Evolutionary conservation across 2,113 vertebrate species (phyloP).

Genomic region (Sinocyclocheilus anshuiensis): DNA sequence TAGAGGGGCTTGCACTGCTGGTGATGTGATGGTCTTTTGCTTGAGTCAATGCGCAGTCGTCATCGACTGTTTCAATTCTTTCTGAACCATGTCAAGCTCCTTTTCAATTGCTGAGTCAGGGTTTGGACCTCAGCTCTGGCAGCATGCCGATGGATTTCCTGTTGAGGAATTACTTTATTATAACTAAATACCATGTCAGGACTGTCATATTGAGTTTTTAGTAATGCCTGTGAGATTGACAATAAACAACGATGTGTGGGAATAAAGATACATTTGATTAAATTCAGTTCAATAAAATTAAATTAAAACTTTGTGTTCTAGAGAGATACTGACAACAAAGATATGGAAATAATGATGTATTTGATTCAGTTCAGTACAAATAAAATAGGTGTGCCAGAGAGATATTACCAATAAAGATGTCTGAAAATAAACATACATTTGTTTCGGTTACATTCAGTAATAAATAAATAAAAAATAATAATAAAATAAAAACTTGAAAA

Average conservation of each 20-base stretch:
- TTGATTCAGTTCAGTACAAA: background rate
- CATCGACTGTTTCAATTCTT: too few relatives aligned
- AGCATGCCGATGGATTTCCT: too few relatives aligned
- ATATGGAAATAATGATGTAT: background rate
- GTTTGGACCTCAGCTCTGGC: too few relatives aligned
- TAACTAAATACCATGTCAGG: background rate
- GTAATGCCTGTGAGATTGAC: background rate
- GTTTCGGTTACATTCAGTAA: too few relatives aligned
- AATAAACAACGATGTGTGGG: background rate
- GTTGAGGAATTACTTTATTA: background rate
- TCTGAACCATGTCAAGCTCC: too few relatives aligned
- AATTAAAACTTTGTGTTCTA: background rate
- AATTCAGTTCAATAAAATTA: background rate
- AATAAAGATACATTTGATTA: background rate
- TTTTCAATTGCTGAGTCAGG: too few relatives aligned
- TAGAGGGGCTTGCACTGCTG: too few relatives aligned
- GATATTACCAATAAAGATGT: background rate
- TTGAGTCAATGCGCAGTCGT: too few relatives aligned
- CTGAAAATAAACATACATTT: too few relatives aligned
- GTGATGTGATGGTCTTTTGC: too few relatives aligned
- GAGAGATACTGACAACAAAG: background rate
- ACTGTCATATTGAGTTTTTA: background rate
- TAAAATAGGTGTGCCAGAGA: background rate
- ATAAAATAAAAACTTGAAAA: too few relatives aligned
- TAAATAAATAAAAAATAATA: too few relatives aligned